A percentile compares a stretch with the other conserved stretches of the same genome.
Evolutionary conservation across 2,888 invertebrate species (phyloP).

Genomic region (Apoda limacodes): DNA sequence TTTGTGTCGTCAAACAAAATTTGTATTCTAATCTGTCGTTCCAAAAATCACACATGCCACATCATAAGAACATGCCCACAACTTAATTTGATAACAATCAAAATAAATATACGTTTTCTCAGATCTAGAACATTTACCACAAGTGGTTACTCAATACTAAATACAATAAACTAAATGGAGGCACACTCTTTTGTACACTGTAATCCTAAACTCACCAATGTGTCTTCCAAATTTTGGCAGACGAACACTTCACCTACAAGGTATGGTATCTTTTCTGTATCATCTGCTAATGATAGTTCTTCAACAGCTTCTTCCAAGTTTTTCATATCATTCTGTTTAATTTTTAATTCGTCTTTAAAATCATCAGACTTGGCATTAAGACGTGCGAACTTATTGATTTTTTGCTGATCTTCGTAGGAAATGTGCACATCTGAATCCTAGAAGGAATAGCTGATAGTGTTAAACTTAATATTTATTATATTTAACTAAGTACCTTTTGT

Average conservation of each 20-base stretch:
- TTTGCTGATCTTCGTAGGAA: constrained; percentile 95
- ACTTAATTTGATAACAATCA: too few species aligned
- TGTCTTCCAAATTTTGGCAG: constrained; percentile 79
- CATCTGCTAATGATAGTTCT: constrained; percentile 84
- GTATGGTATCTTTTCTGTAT: constrained; percentile 82
- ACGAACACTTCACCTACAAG: constrained; percentile 92
- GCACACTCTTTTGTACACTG: background rate
- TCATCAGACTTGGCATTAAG: constrained; percentile 94
- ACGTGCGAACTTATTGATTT: constrained; percentile 96
- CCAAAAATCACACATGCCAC: too few species aligned
- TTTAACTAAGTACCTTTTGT: too few species aligned
- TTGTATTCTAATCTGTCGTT: too few species aligned
- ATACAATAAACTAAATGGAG: background rate
- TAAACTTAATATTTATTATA: too few species aligned
- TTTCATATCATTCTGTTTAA: constrained; percentile 89
- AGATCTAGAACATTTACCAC: too few species aligned
- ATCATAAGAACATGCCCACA: too few species aligned
- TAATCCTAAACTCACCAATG: constrained; percentile 75
- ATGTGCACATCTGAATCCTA: constrained; percentile 94
- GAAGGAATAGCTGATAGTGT: constrained; percentile 17
- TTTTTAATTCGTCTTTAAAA: constrained; percentile 86
- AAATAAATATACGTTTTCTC: too few species aligned
- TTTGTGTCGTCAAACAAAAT: too few species aligned
- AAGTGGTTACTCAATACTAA: too few species aligned
- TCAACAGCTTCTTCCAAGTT: constrained; percentile 94